Evolutionary conservation across 92 coral and sea anemone genomes (phyloP), one percentile per base, ranked within the genome.

Genomic region (Paragorgia papillata): DNA sequence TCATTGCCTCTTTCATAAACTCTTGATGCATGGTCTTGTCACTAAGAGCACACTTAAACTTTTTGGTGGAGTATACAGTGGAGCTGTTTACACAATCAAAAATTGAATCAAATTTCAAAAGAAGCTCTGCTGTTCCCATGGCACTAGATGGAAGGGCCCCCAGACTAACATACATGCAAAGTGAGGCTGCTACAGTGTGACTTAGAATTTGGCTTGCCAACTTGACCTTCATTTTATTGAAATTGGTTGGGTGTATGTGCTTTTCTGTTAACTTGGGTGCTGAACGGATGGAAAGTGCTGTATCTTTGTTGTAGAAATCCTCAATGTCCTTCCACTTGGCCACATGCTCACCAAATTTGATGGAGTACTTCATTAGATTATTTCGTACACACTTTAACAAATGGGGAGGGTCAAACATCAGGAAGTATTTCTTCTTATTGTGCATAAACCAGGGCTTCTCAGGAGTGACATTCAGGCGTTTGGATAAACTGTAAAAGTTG

Each of bases 201-300:
- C 61, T 55, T 22, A 74, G 32, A 31, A 75, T 50, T 57, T 75
- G 68, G 26, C 69, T 26, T 57, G 80, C 67, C 31, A 31, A 40
- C 56, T 75, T 75, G 22, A 75, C 80, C 39, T 49, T 57, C 51
- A 75, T 59, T 40, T 59, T 75, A 34, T 26, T 50, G 37, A 75
- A 75, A 75, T 59, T 59, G 50, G 27, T 59, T 7, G 55, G 80
- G 34, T 44, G 53, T n/a, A 73, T 73, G 53, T 73, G 79, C 50
- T 73, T 73, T 53, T 57, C 50, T 14, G 79, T 73, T 55, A 73
- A 73, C 31, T 73, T 73, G 25, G 79, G 79, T 20, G 79, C 79
- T 32, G 50, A 19, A 9, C 79, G 19, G 27, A 73, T 59, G 50
- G 62, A 13, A 31, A 54, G 62, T 40, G 46, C 28, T 34, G 33